Base-by-base conservation (phyloP, 2,888 invertebrate species). In the Drosophila kambysellisi region DNA sequence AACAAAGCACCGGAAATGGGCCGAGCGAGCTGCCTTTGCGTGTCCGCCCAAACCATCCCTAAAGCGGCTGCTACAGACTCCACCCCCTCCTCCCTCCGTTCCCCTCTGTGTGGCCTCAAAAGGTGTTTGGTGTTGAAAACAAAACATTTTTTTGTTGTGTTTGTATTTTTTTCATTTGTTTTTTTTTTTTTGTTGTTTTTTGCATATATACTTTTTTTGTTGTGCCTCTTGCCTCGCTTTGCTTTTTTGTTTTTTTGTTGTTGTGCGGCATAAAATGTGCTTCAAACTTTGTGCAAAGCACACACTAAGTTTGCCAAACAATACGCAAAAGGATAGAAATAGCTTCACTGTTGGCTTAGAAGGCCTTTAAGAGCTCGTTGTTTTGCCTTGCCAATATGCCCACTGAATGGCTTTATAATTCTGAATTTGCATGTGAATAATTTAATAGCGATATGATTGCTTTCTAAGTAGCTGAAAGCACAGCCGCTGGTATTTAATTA, bases 41-140 rank as follows among this genome's bases (percentile, higher is more conserved):
- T 50, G 20, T 46, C 48, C 37, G 20, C n/a, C 46, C 39, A 11
- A 4, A 17, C 53, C 54, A 48, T 41, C n/a, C 39, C 41, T 30
- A 25, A 29, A 17, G 17, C 17, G 37, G 12, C 56, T 43, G 15
- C 52, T 41, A 39, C 32, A 46, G 20, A 53, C 39, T 17, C 39
- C 4, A 8, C 33, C 11, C 32, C 30, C 25, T 17, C 9, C 29
- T 3, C 37, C 9, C 29, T 3, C 46, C 3, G 17, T 2, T n/a
- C 30, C 46, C 43, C 4, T 25, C 52, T 59, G 66, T 56, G 64
- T 37, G 70, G 75, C 77, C 81, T 72, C 81, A 81, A 85, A 86
- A 85, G 84, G 84, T 86, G 84, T 84, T 86, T 84, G 84, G 84
- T 81, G 86, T 81, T 86, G 81, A 86, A 84, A 84, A 84, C 82